Base-by-base conservation (phyloP, 2,888 invertebrate genomes). In the Dasypolia templi region DNA sequence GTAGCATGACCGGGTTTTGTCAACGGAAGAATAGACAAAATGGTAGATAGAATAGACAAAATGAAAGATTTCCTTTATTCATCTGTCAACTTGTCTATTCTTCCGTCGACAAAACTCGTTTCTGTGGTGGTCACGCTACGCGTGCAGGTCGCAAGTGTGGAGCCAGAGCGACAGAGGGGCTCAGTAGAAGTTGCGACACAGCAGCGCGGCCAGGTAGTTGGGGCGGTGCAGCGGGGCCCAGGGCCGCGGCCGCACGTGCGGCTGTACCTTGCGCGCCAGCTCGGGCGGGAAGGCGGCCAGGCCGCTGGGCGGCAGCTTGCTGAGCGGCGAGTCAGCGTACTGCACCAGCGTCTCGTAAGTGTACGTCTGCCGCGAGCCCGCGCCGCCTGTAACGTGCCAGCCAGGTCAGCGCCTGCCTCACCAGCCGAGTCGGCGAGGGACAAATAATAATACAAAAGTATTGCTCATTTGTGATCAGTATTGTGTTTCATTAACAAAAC, bases 201-300 rank as follows among this genome's bases (percentile, higher is more conserved):
- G 94, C 90, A 95, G 91, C 84, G 95, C 94, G 84, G 95, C 95
- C 74, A 95, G 94, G 92, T 94, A 95, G 93, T 95, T 95, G 91
- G 95, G 95, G 83, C 92, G 94, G 88, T 94, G 94, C 77, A 93
- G 92, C 84, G 93, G 92, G 83, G 92, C 87, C 88, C 87, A 90
- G 76, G 85, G 79, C 79, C 83, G 81, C 81, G 82, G 86, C 64
- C 85, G 86, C 86, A 88, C 86, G 87, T 89, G 78, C 88, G 86
- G 90, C 90, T 94, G 94, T 95, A 96, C 96, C 96, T 96, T 96
- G 95, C 96, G 96, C 92, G 95, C 95, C 88, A 96, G 94, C 92
- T 96, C 96, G 87, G 94, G 89, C 90, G 96, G 96, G 93, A 96
- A 95, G 76, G 91, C 92, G 85, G 92, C 94, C 87, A 96, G 94